Evolutionary conservation across 2,797 vertebrate genomes (phyloP), one percentile per base, ranked within the genome.

Genomic region (Pitangus sulphuratus): DNA sequence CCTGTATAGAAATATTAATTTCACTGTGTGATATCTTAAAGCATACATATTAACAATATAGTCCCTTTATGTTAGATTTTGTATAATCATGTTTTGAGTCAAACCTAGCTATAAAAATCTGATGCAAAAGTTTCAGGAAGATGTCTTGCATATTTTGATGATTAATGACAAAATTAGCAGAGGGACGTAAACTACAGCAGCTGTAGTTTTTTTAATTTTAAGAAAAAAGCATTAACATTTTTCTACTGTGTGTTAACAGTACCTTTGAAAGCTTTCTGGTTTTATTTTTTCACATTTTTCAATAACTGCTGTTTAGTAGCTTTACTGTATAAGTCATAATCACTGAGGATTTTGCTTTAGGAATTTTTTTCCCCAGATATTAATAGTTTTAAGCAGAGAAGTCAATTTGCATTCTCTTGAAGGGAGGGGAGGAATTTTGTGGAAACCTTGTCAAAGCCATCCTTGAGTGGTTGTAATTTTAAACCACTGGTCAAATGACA

Each of bases 1-100:
- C 58, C 87, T 97, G 24, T 96, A 65, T 78, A 89, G 92, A 96
- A 97, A 96, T 98, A 96, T 74, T 97, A 96, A 97, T 96, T 96
- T 87, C 45, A 70, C 65, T 95, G 66, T 95, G 93, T 69, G 71
- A 77, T 97, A 95, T 82, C 96, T 95, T 96, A 90, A 93, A 94
- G 89, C 33, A 82, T 92, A 96, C 96, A 96, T 97, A 97, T 96
- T 84, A 88, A 44, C 83, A 93, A 66, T 97, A 90, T 84, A 89
- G 35, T 95, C 61, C 58, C 76, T 96, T 96, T 94, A 57, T 91
- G 35, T 93, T 97, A 96, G 58, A 89, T 12, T 95, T 95, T 58
- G 8, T 87, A 45, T 96, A 96, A 62, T 3, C 4, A 64, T 77
- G 56, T 69, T 95, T 96, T 97, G 51, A 93, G 74, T 90, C 89